Base-by-base conservation (phyloP, 2,797 vertebrate genomes). In the Enteromius anoplus region DNA sequence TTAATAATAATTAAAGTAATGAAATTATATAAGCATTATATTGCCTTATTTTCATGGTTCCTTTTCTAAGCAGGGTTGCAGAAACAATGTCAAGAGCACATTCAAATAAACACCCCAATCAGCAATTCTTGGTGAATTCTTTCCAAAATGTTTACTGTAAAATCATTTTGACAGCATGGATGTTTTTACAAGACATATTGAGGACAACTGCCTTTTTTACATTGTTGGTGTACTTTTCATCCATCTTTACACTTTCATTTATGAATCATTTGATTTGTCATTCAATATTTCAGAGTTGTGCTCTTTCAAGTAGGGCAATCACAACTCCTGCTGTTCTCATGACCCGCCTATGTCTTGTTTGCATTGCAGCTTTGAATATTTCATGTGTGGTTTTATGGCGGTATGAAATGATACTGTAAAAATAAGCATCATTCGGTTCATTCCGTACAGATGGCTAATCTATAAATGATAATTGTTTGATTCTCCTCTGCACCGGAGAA, bases 381-480 rank as follows among this genome's bases (percentile, higher is more conserved):
- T 69, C 49, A 80, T 80, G 65, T 12, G 47, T 17, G 53, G 64
- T 23, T 80, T 49, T 65, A 78, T 65, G 40, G 26, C n/a, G 19
- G 17, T 60, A 49, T 37, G 14, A 34, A 70, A 49, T 21, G 3
- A n/a, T 19, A 42, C 58, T 32, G 8, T n/a, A 11, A 76, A 58
- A 76, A 45, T 42, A 45, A 51, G 47, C 32, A 53, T 68, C 14
- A 15, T 69, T 26, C 15, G 0, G 37, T 37, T 77, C n/a, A 60
- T 58, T 69, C 65, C 3, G 19, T 76, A 45, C 72, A 76, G 73
- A 68, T 66, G 51, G 64, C 81, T 82, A 51, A 60, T 77, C 51
- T 77, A 68, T 77, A 83, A 76, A 58, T 78, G 2, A 77, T 78
- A 77, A 78, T 83, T 70, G 32, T 29, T 78, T 78, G 65, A 62